Evolutionary conservation across 2,888 invertebrate genomes (phyloP).

Genomic region (Uloborus plumipes): DNA sequence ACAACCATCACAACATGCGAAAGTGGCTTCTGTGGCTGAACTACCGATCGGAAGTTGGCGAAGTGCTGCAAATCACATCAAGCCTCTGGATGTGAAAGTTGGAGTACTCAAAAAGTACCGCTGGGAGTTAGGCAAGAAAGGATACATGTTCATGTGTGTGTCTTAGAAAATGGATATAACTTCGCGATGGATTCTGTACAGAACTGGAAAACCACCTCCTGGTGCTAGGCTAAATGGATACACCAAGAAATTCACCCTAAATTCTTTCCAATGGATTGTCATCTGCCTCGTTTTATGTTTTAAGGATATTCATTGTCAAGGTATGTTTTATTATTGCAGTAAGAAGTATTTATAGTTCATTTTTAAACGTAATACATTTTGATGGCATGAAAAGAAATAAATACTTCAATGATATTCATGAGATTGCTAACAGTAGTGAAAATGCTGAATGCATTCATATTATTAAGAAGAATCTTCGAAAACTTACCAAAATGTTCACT

Average conservation of each 20-base stretch:
- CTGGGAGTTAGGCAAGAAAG: background rate
- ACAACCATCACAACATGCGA: constrained; percentile 38
- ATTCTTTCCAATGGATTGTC: constrained; percentile 30
- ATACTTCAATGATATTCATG: too few species aligned
- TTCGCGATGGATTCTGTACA: constrained; percentile 26
- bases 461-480: too few species aligned
- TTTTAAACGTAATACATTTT: too few species aligned
- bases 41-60: too few species aligned
- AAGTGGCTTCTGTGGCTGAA: constrained; percentile 2
- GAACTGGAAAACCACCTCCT: constrained; percentile 46
- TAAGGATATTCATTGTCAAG: constrained; percentile 27
- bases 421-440: too few species aligned
- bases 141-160: constrained; percentile 9
- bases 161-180: constrained; percentile 22
- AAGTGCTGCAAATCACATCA: too few species aligned
- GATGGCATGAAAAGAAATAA: too few species aligned
- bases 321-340: constrained; percentile 9
- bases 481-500: too few species aligned
- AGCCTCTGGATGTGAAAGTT: background rate
- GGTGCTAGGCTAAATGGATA: background rate
- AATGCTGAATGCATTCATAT: too few species aligned
- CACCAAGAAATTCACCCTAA: background rate
- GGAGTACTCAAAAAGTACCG: background rate
- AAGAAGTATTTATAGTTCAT: too few species aligned
- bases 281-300: constrained; percentile 30